A percentile compares a stretch with the other conserved stretches of the same genome.
These are phyloP conservation scores for Orientallactaga bullata DNA, from an alignment of 2,113 vertebrate species.

Conservation along the genomic window DNA sequence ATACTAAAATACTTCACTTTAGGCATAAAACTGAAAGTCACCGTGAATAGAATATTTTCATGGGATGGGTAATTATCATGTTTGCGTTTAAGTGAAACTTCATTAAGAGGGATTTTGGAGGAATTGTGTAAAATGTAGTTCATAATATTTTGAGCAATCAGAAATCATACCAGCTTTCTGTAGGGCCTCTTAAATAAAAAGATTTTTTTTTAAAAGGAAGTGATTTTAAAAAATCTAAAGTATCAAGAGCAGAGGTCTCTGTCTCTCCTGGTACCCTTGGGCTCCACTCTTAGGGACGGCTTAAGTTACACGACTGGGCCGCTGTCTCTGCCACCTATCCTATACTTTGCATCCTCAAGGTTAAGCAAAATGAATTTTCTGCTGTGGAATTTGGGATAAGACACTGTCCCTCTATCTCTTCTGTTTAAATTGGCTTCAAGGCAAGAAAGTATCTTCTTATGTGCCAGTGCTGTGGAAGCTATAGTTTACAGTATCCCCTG, in stretches of 20 bases:
- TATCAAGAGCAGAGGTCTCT: neutral
- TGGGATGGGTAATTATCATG: neutral
- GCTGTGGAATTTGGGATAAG: neutral
- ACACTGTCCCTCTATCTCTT: neutral
- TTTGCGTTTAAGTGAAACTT: slow-evolving; percentile 38
- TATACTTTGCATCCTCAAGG: neutral
- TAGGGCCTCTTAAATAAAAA: neutral
- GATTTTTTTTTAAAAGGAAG: neutral
- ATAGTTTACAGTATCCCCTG: accelerated
- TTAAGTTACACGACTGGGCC: neutral
- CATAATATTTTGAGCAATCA: slow-evolving; percentile 25
- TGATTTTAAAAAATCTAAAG: neutral
- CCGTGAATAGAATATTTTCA: slow-evolving; percentile 5
- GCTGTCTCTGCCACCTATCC: accelerated
- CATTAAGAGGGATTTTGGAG: neutral
- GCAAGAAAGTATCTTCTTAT: neutral
- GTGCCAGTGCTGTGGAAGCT: neutral
- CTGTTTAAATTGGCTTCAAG: neutral
- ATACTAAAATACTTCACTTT: slow-evolving; percentile 40
- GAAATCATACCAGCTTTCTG: neutral
- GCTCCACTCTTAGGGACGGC: neutral
- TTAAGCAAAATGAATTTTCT: neutral
- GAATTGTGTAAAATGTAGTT: neutral
- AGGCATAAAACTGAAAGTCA: slow-evolving; percentile 22
- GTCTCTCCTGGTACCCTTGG: too few species aligned